Conservation (phyloP, 2,888 invertebrate genomes). For the Temnothorax rugatulus region DNA sequence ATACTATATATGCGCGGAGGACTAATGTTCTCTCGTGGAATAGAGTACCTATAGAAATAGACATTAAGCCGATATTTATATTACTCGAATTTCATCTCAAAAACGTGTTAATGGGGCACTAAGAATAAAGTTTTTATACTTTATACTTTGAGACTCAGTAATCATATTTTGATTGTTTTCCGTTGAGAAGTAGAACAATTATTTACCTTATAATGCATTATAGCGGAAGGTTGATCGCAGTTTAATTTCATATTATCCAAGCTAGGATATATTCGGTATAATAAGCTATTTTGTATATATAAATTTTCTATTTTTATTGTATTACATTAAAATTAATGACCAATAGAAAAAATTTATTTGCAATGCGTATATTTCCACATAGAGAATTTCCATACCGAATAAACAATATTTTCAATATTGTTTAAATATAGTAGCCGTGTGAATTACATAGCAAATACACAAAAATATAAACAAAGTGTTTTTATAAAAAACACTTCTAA, state of each 20-base stretch:
- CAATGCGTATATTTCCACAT: neutral
- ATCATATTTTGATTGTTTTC: neutral
- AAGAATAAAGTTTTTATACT: neutral
- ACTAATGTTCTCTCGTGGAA: too few species aligned
- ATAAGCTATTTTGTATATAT: neutral
- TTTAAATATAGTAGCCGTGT: neutral
- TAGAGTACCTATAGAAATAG: too few species aligned
- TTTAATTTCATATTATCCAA: neutral
- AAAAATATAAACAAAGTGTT: neutral
- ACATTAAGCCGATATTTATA: too few species aligned
- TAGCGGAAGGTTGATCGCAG: neutral
- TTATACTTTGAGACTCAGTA: neutral
- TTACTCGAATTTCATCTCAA: too few species aligned
- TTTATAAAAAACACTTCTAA: constrained; percentile 1
- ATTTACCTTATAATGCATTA: neutral
- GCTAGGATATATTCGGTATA: neutral
- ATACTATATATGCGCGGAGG: too few species aligned
- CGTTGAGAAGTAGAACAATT: too few species aligned
- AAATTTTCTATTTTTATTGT: constrained; percentile 18
- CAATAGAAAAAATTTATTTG: constrained; percentile 23
- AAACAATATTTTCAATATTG: neutral
- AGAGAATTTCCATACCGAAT: neutral
- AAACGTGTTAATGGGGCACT: too few species aligned
- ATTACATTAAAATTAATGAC: neutral
- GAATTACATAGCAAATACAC: neutral